Evolutionary conservation across 2,888 invertebrate species (phyloP).

Genomic region (Eilema caniola): DNA sequence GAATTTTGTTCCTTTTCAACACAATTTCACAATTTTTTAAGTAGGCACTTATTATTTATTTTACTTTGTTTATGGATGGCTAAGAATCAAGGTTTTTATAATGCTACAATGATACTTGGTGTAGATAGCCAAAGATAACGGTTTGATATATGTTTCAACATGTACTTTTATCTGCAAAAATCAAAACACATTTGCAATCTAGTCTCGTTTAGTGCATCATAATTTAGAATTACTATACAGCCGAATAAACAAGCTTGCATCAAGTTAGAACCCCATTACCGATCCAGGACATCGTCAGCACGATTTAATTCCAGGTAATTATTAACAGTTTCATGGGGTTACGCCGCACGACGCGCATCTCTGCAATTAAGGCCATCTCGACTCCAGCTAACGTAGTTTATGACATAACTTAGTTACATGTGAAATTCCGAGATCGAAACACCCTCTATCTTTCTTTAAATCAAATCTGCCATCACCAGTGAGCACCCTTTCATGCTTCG

Average conservation of each 20-base stretch:
- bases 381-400: conserved; percentile 49
- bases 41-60: not conserved
- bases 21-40: not conserved
- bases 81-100: conserved; percentile 12
- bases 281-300: conserved; percentile 56
- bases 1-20: not conserved
- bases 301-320: conserved; percentile 77
- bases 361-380: conserved; percentile 32
- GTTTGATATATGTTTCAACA: conserved; percentile 30
- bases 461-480: conserved; percentile 62
- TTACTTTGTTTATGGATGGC: conserved; percentile 13
- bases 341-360: conserved; percentile 49
- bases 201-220: conserved; percentile 61
- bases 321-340: conserved; percentile 64
- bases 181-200: conserved; percentile 60
- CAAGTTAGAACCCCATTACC: conserved; percentile 63
- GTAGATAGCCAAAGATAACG: conserved; percentile 9
- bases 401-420: conserved; percentile 61
- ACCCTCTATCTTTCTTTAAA: conserved; percentile 54
- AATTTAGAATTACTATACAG: conserved; percentile 57
- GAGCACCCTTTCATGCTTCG: conserved; percentile 54
- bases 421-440: conserved; percentile 54
- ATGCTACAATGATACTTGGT: conserved; percentile 11
- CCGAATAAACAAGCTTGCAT: conserved; percentile 55
- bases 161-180: conserved; percentile 30